Evolutionary conservation across 2,113 vertebrate species (phyloP).

Genomic region (Melanostigma gelatinosum): DNA sequence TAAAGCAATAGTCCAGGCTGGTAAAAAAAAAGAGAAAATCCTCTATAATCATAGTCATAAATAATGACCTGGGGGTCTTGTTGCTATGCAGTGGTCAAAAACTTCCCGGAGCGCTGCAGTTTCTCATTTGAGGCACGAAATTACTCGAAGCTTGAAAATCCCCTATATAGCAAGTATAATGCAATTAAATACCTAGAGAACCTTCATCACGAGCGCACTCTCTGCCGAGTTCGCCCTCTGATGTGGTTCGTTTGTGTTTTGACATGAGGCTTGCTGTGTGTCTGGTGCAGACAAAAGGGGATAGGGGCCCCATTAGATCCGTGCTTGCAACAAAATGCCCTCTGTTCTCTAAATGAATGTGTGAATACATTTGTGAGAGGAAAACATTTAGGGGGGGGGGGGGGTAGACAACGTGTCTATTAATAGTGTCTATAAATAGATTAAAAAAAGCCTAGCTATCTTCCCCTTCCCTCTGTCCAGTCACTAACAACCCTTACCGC

Average conservation of each 20-base stretch:
- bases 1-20: background rate
- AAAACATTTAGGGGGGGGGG: slow-evolving; percentile 42
- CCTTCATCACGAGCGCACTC: background rate
- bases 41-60: background rate
- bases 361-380: slow-evolving; percentile 57
- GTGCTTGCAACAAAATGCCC: slow-evolving; percentile 62
- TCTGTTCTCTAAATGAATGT: slow-evolving; percentile 66
- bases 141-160: background rate
- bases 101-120: background rate
- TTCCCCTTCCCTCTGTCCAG: background rate
- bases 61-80: background rate
- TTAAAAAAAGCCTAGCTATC: slow-evolving; percentile 24
- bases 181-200: background rate
- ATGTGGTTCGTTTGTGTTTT: slow-evolving; percentile 55
- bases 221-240: background rate
- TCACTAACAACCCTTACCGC: background rate
- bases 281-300: slow-evolving; percentile 62
- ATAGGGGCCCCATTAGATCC: slow-evolving; percentile 60
- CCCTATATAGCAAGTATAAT: background rate
- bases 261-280: slow-evolving; percentile 42
- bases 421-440: slow-evolving; percentile 74
- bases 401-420: slow-evolving; percentile 38
- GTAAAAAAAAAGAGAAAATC: background rate
- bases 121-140: background rate
- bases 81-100: background rate